Evolutionary conservation across 2,113 vertebrate species (phyloP).

Genomic region (Dicrurus megarhynchus): DNA sequence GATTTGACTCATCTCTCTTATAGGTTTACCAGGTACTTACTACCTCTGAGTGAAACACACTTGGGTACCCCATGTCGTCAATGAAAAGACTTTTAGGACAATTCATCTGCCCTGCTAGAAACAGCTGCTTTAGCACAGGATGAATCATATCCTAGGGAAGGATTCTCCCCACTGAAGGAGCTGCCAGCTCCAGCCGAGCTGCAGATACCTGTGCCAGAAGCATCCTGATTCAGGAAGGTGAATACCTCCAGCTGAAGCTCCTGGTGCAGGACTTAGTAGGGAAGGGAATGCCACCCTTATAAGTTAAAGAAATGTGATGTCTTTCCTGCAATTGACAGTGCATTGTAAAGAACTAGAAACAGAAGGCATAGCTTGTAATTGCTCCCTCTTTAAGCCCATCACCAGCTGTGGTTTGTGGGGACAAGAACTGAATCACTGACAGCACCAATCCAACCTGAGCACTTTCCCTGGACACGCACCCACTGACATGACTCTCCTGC

Average conservation of each 20-base stretch:
- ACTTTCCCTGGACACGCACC: neutral
- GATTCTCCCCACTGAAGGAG: neutral
- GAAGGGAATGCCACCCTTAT: neutral
- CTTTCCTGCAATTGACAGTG: neutral
- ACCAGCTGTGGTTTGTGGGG: neutral
- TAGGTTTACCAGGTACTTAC: neutral
- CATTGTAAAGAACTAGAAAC: neutral
- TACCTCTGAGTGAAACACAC: neutral
- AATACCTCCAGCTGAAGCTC: neutral
- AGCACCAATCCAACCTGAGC: neutral
- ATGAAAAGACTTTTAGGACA: neutral
- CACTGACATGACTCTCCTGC: rapidly evolving
- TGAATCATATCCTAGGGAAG: neutral
- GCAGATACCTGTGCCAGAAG: neutral
- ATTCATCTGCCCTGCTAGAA: neutral
- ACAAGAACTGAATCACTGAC: neutral
- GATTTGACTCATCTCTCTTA: neutral
- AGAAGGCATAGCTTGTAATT: neutral
- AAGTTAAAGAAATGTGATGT: neutral
- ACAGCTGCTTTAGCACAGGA: neutral
- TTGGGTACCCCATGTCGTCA: no score
- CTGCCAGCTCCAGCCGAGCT: rapidly evolving
- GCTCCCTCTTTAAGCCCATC: neutral
- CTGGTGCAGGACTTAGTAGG: neutral
- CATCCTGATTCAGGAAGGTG: neutral